These are phyloP conservation scores for Acronicta leporina DNA, from an alignment of 2,888 invertebrate species.

Conservation along the genomic window DNA sequence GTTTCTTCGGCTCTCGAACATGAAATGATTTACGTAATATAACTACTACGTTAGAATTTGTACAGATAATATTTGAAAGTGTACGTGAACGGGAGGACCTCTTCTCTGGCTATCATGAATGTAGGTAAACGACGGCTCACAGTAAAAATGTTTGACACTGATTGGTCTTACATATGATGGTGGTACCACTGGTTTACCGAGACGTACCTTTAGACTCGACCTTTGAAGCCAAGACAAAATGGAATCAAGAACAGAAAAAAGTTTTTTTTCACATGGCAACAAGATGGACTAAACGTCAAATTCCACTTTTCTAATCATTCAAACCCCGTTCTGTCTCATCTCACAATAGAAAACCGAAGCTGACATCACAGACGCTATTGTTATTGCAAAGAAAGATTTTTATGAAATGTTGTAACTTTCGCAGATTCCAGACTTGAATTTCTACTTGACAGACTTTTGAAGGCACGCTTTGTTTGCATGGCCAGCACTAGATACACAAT, in stretches of 20 bases:
- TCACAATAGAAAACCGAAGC: constrained; percentile 23
- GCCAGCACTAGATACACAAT: constrained; percentile 40
- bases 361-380: constrained; percentile 44
- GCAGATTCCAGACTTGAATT: constrained; percentile 61
- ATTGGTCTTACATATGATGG: no score
- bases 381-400: constrained; percentile 55
- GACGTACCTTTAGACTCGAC: no score
- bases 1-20: no score
- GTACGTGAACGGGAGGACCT: no score
- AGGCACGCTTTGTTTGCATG: constrained; percentile 62
- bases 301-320: constrained; percentile 39
- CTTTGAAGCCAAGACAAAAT: no score
- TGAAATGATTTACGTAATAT: no score
- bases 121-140: no score
- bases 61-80: no score
- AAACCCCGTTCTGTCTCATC: constrained; percentile 33
- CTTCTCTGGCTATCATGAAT: no score
- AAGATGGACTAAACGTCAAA: constrained; percentile 5
- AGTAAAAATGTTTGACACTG: no score
- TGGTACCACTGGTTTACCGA: no score
- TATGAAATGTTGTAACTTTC: constrained; percentile 64
- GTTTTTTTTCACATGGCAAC: not conserved
- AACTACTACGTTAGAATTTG: no score
- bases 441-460: constrained; percentile 62
- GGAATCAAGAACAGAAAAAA: not conserved